Percentiles rank a stretch among this genome's conserved stretches.
Conservation (phyloP, 2,797 vertebrate genomes). For the Falco biarmicus region DNA sequence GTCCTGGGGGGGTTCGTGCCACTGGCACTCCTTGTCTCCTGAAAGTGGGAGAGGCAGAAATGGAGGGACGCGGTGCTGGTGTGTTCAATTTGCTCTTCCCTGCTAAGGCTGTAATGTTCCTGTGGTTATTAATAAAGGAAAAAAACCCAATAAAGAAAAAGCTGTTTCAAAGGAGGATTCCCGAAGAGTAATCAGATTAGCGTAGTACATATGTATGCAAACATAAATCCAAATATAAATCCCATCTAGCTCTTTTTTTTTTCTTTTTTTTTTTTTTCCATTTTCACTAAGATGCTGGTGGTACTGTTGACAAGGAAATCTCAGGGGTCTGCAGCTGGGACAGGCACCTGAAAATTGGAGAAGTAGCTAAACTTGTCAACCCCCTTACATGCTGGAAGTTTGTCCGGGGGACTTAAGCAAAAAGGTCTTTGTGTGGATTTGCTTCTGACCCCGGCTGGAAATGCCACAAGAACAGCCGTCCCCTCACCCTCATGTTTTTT, state of each 20-base stretch:
- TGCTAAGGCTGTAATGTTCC: not conserved
- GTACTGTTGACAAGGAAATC: rapidly evolving
- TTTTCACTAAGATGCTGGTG: not conserved
- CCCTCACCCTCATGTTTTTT: not conserved
- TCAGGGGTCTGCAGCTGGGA: not conserved
- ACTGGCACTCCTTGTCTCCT: not conserved
- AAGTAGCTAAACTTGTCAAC: not conserved
- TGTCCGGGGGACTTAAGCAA: not conserved
- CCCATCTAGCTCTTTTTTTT: not conserved
- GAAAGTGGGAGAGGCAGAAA: not conserved
- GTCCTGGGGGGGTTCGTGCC: not conserved
- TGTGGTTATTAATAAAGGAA: not conserved
- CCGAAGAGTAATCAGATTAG: not conserved
- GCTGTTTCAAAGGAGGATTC: conserved; percentile 37
- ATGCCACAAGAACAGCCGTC: not conserved
- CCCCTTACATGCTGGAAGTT: rapidly evolving
- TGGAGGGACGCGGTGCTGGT: not conserved
- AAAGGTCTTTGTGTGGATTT: conserved; percentile 12
- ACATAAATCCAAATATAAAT: not conserved
- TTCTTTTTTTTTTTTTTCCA: too few species aligned
- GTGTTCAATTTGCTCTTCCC: not conserved
- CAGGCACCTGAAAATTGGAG: not conserved
- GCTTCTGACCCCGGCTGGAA: not conserved
- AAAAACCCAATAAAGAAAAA: conserved; percentile 36
- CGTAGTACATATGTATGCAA: not conserved